Percentiles rank a stretch among this genome's conserved stretches.
Conservation (phyloP, 2,888 invertebrate genomes). For the Patella ulyssiponensis region DNA sequence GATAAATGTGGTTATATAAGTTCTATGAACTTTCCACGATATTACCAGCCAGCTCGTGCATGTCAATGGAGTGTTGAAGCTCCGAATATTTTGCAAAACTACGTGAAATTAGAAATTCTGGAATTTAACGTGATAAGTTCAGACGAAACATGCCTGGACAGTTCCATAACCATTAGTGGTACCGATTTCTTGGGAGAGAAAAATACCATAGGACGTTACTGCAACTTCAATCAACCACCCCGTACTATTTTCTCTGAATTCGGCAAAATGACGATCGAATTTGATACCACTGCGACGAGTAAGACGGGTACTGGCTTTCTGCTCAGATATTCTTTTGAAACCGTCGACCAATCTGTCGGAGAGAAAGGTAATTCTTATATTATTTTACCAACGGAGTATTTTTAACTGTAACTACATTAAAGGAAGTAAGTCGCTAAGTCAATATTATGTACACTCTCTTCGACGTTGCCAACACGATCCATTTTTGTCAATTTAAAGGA, state of each 20-base stretch:
- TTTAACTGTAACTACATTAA: too few relatives aligned
- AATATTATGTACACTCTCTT: too few relatives aligned
- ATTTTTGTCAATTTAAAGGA: too few relatives aligned
- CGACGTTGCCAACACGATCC: too few relatives aligned
- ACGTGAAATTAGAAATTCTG: neutral
- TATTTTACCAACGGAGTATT: too few relatives aligned
- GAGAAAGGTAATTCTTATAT: too few relatives aligned
- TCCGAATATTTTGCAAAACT: neutral
- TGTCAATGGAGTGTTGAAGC: neutral
- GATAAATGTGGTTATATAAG: neutral
- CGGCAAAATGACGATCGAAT: neutral
- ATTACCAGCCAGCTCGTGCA: neutral
- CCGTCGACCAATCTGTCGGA: too few relatives aligned
- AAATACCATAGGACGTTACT: neutral
- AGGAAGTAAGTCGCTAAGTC: too few relatives aligned
- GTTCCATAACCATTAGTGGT: neutral
- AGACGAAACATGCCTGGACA: neutral
- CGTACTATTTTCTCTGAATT: neutral
- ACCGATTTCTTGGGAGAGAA: neutral
- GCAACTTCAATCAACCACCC: neutral
- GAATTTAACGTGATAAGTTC: neutral
- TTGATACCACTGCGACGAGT: neutral
- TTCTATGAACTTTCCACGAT: neutral
- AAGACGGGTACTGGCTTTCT: neutral
- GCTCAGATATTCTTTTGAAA: neutral